A percentile compares a stretch with the other conserved stretches of the same genome.
phyloP scores from a whole-genome alignment of 2,113 vertebrate species.

The Nipponia nippon region DNA sequence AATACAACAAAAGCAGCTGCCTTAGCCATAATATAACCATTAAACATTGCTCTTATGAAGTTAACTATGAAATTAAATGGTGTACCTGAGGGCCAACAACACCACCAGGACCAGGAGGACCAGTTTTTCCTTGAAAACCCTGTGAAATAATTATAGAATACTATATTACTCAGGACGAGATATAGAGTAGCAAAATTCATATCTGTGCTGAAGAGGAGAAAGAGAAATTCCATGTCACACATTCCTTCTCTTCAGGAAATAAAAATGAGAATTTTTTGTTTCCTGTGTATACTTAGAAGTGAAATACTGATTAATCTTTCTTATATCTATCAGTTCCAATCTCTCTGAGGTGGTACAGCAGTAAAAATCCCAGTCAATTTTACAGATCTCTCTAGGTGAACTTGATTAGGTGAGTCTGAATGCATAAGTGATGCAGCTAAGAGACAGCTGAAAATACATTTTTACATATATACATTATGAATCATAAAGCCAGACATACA shows the following conservation, averaged over 20 bases:
- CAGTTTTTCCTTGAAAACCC: slow-evolving; percentile 99
- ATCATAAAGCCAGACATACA: neutral
- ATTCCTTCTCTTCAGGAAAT: neutral
- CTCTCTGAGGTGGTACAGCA: neutral
- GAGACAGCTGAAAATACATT: slow-evolving; percentile 2
- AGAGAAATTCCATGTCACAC: neutral
- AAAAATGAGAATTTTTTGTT: neutral
- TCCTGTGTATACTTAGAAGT: neutral
- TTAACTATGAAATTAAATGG: neutral
- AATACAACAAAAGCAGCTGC: neutral
- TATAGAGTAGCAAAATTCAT: neutral
- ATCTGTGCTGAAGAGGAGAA: neutral
- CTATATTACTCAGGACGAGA: neutral
- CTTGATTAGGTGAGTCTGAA: neutral
- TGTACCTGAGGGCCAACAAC: slow-evolving; percentile 95
- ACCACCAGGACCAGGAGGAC: slow-evolving; percentile 94
- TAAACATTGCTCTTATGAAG: neutral
- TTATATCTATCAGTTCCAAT: neutral
- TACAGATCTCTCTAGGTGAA: neutral
- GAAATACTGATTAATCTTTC: slow-evolving; percentile 21
- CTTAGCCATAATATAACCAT: neutral
- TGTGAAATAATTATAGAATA: slow-evolving; percentile 58
- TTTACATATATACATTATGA: neutral
- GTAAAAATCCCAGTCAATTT: neutral
- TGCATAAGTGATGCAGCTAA: slow-evolving; percentile 1